phyloP scores from a whole-genome alignment of 2,797 vertebrate species.

The Anniella stebbinsi region DNA sequence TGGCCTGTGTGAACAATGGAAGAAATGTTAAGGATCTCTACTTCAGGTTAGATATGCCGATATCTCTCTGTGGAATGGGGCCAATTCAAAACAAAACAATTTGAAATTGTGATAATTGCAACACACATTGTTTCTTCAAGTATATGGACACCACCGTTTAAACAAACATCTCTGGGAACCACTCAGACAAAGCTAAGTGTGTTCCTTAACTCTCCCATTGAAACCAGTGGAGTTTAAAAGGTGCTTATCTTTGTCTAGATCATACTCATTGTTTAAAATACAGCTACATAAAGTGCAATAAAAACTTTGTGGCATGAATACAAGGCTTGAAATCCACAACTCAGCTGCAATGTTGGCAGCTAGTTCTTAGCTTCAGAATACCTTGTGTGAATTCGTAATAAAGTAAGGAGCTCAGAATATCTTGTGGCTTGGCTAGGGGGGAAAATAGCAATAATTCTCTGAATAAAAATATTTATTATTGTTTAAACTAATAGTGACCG shows the following conservation, averaged over 20 bases:
- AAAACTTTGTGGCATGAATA: not conserved
- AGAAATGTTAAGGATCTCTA: not conserved
- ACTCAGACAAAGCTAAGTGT: slow-evolving; percentile 7
- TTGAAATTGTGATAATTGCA: not conserved
- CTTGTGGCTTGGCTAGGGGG: not conserved
- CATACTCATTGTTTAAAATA: slow-evolving; percentile 13
- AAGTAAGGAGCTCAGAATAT: not conserved
- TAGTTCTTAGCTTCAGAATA: slow-evolving; percentile 36
- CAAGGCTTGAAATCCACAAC: not conserved
- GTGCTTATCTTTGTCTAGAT: slow-evolving; percentile 27
- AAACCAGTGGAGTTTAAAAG: slow-evolving; percentile 14
- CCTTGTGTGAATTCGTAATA: slow-evolving; percentile 25
- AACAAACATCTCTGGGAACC: not conserved
- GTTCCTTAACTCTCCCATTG: not conserved
- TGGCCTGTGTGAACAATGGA: slow-evolving; percentile 17
- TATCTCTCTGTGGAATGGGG: slow-evolving; percentile 27
- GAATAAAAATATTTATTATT: slow-evolving; percentile 6
- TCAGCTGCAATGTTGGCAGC: slow-evolving; percentile 3
- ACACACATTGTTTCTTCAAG: slow-evolving; percentile 14
- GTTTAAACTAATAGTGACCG: slow-evolving; percentile 25
- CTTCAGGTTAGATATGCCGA: slow-evolving; percentile 20
- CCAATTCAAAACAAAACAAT: slow-evolving; percentile 5
- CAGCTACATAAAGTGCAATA: slow-evolving; percentile 29
- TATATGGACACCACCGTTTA: slow-evolving; percentile 11
- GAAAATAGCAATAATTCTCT: slow-evolving; percentile 4